These are phyloP conservation scores for Paragorgia papillata DNA, from an alignment of 92 coral and sea anemone species.

Conservation along the genomic window DNA sequence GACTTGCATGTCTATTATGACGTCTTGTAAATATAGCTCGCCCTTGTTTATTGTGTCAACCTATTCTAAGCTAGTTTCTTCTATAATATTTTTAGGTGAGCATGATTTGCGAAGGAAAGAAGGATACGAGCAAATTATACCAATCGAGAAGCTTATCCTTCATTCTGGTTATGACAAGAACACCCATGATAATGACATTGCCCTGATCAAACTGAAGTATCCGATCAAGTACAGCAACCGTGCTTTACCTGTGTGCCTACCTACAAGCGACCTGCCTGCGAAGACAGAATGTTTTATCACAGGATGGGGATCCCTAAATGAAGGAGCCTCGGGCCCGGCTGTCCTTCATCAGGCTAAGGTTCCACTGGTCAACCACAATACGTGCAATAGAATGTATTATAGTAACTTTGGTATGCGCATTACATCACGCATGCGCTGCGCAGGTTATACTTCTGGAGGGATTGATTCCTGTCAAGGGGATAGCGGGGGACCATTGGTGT, in stretches of 20 bases:
- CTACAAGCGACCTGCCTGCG: conserved; percentile 59
- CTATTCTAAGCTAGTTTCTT: no score
- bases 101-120: conserved; percentile 71
- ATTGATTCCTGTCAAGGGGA: conserved; percentile 41
- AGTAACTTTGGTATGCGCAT: conserved; percentile 10
- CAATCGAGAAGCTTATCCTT: conserved; percentile 67
- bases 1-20: no score
- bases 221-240: conserved; percentile 73
- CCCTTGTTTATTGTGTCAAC: no score
- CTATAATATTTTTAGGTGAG: conserved; percentile 60
- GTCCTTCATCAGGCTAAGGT: conserved; percentile 86
- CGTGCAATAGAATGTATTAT: conserved; percentile 6
- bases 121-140: conserved; percentile 70
- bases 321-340: conserved; percentile 71
- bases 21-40: no score
- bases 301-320: conserved; percentile 84
- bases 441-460: conserved; percentile 21
- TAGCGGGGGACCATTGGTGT: conserved; percentile 44
- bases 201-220: conserved; percentile 73
- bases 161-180: conserved; percentile 72
- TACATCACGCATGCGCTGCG: conserved; percentile 36
- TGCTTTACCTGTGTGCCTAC: conserved; percentile 88
- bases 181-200: conserved; percentile 84
- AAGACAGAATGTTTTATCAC: conserved; percentile 79
- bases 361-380: conserved; percentile 14